Base-by-base conservation (phyloP, 1,140 invertebrate species). In the Frieseomelitta varia region DNA sequence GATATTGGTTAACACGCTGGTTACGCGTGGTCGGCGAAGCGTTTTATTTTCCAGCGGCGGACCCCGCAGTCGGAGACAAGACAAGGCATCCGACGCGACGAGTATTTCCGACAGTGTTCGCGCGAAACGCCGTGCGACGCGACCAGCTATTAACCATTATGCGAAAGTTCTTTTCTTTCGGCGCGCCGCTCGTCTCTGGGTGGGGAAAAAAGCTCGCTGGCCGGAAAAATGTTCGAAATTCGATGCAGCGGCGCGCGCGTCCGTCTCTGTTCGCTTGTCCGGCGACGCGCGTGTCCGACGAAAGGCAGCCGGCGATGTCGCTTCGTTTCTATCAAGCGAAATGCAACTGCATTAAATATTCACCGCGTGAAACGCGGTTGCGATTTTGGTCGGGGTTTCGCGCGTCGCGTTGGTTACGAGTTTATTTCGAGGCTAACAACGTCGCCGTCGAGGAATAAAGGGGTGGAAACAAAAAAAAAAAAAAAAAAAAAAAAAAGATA, bases 141-240 rank as follows among this genome's bases (percentile, higher is more conserved):
- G 19, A 39, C 27, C 51, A 19, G 10, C 12, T 68, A 69, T 68
- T 21, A 71, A 65, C 65, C 39, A 83, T 78, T 83, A 83, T 51
- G 39, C 15, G 15, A 65, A 78, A 56, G n/a, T 69, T 51, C 55
- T 61, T 83, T 34, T 39, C 21, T 30, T 21, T 0, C 19, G 19
- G 24, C 2, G 55, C 73, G 27, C 14, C 34, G 34, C 34, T 4
- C 39, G n/a, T n/a, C n/a, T n/a, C n/a, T n/a, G n/a, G 39, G 39
- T 0, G 3, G 6, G 39, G 39, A 24, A 4, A 53, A 34, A 58
- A 17, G 30, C 55, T 71, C 30, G 73, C 63, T 56, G 63, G 63
- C 56, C 27, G 73, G 76, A 78, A 85, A 84, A 84, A 84, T 67
- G 55, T n/a, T 34, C 17, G 27, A 27, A 81, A 84, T 73, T 88